Percentiles rank a stretch among this genome's conserved stretches.
These are phyloP conservation scores for Saccopteryx leptura DNA, from an alignment of 2,113 vertebrate species.

Conservation along the genomic window DNA sequence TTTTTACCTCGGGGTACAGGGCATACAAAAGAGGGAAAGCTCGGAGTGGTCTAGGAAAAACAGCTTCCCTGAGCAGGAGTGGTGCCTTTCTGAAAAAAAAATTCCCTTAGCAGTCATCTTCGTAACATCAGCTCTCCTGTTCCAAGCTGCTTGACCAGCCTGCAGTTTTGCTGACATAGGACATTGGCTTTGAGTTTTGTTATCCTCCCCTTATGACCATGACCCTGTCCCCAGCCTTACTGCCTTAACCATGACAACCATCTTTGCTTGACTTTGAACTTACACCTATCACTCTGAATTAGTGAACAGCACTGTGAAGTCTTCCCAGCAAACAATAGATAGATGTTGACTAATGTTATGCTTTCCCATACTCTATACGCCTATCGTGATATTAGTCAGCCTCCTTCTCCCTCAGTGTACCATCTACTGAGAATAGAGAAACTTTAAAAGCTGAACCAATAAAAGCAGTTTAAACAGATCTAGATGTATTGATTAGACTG, in stretches of 20 bases:
- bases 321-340: neutral
- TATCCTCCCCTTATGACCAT: neutral
- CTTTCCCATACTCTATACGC: fast-evolving
- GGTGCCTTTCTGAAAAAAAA: neutral
- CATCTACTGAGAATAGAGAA: neutral
- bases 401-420: neutral
- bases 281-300: neutral
- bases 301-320: too few species aligned
- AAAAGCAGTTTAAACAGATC: neutral
- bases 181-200: neutral
- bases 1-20: neutral
- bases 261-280: neutral
- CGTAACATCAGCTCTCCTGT: neutral
- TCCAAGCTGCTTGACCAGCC: neutral
- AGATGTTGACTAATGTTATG: neutral
- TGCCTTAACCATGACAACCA: neutral
- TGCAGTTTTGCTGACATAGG: neutral
- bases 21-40: neutral
- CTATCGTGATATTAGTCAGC: neutral
- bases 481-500: neutral
- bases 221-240: neutral
- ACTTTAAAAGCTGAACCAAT: neutral
- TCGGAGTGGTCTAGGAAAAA: neutral
- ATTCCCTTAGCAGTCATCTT: neutral
- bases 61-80: neutral